Evolutionary conservation across 2,888 invertebrate species (phyloP).

Genomic region (Papilio demoleus): DNA sequence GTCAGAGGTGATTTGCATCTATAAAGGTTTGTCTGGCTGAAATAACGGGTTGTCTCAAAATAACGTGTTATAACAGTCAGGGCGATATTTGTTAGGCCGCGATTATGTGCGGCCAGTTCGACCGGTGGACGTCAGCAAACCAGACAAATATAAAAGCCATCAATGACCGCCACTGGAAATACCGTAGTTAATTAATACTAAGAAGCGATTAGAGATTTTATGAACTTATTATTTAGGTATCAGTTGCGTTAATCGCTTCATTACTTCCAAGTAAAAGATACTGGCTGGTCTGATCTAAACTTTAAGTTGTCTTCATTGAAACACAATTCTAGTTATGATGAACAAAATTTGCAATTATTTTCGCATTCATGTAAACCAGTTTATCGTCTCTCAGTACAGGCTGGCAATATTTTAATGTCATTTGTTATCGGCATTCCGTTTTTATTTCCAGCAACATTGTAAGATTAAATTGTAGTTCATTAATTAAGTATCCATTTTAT

Average conservation of each 20-base stretch:
- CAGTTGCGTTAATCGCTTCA: too few species aligned
- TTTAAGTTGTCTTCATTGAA: neutral
- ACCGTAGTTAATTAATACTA: neutral
- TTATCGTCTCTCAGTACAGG: conserved; percentile 3
- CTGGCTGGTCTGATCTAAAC: too few species aligned
- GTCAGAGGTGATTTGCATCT: conserved; percentile 6
- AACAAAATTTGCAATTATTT: conserved; percentile 18
- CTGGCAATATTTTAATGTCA: conserved; percentile 19
- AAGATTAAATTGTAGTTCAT: neutral
- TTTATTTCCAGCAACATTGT: conserved; percentile 5
- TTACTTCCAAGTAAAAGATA: too few species aligned
- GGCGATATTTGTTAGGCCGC: conserved; percentile 18
- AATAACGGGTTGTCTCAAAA: conserved; percentile 25
- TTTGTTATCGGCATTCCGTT: neutral
- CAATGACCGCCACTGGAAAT: neutral
- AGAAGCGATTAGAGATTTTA: neutral
- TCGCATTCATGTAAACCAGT: conserved; percentile 23
- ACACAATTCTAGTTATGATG: conserved; percentile 18
- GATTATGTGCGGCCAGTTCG: conserved; percentile 6
- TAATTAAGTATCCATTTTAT: neutral
- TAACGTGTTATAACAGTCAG: conserved; percentile 24
- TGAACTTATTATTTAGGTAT: too few species aligned
- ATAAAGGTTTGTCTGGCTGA: conserved; percentile 16
- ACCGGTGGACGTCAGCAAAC: neutral
- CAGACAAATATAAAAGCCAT: neutral